These are phyloP conservation scores for Sylvicapra grimmia DNA, from an alignment of 2,113 vertebrate species.

Conservation along the genomic window DNA sequence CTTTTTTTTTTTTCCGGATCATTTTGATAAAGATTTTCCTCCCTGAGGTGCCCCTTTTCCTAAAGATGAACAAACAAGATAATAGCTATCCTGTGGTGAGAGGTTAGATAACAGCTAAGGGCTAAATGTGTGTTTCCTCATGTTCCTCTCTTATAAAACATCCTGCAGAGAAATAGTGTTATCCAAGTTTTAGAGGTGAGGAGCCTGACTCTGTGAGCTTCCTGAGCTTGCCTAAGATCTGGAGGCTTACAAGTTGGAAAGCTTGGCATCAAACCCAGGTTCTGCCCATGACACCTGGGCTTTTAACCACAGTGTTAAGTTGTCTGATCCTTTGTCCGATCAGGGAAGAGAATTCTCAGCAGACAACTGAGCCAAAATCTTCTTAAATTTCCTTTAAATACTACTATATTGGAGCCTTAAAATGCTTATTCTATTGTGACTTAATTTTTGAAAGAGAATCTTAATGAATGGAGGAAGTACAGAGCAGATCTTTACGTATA, in stretches of 20 bases:
- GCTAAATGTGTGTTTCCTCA: neutral
- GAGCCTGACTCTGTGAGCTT: neutral
- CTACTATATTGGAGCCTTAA: neutral
- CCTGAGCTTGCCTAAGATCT: neutral
- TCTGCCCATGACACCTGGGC: neutral
- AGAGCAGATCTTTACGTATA: neutral
- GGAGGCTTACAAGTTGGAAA: neutral
- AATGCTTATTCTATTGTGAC: neutral
- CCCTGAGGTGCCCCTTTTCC: neutral
- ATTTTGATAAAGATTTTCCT: neutral
- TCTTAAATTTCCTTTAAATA: neutral
- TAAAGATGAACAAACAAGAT: neutral
- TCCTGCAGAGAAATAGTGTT: neutral
- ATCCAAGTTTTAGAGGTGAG: neutral
- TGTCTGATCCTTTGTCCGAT: neutral
- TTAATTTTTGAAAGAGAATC: neutral
- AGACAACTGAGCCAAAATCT: neutral
- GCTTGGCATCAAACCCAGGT: neutral
- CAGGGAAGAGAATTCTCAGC: neutral
- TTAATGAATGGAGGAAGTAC: neutral
- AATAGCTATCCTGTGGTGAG: neutral
- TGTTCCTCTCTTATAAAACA: neutral
- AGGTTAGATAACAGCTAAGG: neutral
- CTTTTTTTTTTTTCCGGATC: neutral
- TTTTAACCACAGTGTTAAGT: neutral